Base-by-base conservation (phyloP, 2,888 invertebrate genomes). In the Dryomyza anilis region DNA sequence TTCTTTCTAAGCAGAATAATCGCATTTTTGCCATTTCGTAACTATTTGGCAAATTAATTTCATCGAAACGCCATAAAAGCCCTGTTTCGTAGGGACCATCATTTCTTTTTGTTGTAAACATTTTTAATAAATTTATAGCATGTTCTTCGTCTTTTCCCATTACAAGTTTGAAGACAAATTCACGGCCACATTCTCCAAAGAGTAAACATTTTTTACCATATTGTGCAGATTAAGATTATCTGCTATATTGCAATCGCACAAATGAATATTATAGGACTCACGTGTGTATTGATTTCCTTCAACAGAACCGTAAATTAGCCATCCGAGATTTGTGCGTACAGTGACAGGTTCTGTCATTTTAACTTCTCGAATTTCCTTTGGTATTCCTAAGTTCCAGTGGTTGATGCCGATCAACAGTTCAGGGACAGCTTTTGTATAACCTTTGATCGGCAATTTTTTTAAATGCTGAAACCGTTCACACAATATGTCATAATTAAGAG, bases 321-420 rank as follows among this genome's bases (percentile, higher is more conserved):
- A 66, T 36, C 63, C 64, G 36, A 21, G 23, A 12, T 27, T 56
- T 1, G 66, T 66, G 7, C 43, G 16, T 6, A 48, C 39, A 1
- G 63, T 48, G 36, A 60, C 60, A 1, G 64, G 64, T n/a, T 65
- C 60, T 46, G 55, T 48, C 2, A 6, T 33, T 33, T 25, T 27
- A 43, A 53, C 56, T 29, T 65, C 59, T 19, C 43, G 23, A 1
- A 39, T 46, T 59, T 48, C 53, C 2, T 33, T 59, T 12, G 48
- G 59, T n/a, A 66, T 30, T 16, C 55, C 63, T 16, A 66, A 23
- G 14, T 62, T 48, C 25, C 46, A 53, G 29, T 66, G 14, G 19
- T 66, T 66, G 14, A 66, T 27, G 12, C 63, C 58, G 12, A 62
- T 62, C 3, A 65, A 19, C 12, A 62, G 16, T 5, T 58, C 45